Percentiles rank a stretch among this genome's conserved stretches.
phyloP scores from a whole-genome alignment of 2,888 invertebrate species.

The Sclerodermus sp. region DNA sequence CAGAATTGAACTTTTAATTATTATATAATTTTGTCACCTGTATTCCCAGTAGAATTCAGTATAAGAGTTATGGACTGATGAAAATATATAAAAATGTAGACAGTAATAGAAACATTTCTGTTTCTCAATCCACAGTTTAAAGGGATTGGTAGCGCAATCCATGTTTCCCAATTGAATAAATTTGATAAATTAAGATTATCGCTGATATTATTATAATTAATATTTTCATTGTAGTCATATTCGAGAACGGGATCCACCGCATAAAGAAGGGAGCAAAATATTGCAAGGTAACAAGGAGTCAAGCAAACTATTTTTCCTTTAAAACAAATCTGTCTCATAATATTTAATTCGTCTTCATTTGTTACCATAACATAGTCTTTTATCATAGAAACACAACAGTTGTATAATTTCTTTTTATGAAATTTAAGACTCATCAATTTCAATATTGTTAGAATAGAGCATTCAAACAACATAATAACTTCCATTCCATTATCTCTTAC shows the following conservation, averaged over 20 bases:
- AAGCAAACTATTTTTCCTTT: neutral
- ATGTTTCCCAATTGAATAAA: neutral
- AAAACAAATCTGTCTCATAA: neutral
- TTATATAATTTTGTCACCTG: too few relatives aligned
- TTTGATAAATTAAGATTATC: too few relatives aligned
- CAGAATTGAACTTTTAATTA: too few relatives aligned
- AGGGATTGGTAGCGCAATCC: neutral
- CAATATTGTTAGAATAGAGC: neutral
- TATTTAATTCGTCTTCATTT: neutral
- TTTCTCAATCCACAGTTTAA: neutral
- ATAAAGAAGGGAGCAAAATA: neutral
- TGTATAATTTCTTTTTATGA: neutral
- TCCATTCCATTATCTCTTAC: neutral
- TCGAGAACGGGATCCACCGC: neutral
- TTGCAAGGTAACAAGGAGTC: neutral
- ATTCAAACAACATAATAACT: neutral
- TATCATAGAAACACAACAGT: neutral
- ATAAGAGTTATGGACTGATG: neutral
- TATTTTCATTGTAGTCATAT: neutral
- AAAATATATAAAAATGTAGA: neutral
- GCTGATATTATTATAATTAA: neutral
- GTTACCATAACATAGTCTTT: neutral
- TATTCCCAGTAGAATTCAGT: neutral
- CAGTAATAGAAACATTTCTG: neutral
- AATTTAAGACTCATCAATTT: neutral